These are phyloP conservation scores for Catocala sponsa DNA, from an alignment of 2,888 invertebrate genomes.

Conservation along the genomic window DNA sequence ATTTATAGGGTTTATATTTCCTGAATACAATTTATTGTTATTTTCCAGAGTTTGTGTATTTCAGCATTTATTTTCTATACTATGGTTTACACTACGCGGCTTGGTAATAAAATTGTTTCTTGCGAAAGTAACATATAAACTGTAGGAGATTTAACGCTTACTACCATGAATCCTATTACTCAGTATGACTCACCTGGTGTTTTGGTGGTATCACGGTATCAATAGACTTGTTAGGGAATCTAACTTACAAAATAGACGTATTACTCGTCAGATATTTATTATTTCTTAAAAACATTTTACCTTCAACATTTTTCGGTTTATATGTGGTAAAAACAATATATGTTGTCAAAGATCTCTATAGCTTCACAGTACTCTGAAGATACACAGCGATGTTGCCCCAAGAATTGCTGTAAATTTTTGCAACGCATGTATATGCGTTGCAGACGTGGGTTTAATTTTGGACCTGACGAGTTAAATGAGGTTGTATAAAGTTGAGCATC, in stretches of 20 bases:
- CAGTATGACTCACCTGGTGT: slow-evolving; percentile 35
- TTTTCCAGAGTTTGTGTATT: slow-evolving; percentile 4
- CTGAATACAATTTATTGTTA: slow-evolving; percentile 18
- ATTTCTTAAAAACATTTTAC: background rate
- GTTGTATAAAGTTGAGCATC: too few relatives aligned
- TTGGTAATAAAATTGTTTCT: slow-evolving; percentile 23
- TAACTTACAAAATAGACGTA: too few relatives aligned
- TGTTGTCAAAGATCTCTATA: too few relatives aligned
- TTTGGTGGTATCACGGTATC: slow-evolving; percentile 6
- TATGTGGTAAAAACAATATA: too few relatives aligned
- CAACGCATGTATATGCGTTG: background rate
- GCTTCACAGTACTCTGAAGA: too few relatives aligned
- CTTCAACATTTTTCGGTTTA: too few relatives aligned
- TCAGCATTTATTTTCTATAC: slow-evolving; percentile 21
- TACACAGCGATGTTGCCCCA: too few relatives aligned
- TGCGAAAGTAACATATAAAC: slow-evolving; percentile 21
- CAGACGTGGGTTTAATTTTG: too few relatives aligned
- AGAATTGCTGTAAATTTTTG: too few relatives aligned
- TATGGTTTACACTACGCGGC: slow-evolving; percentile 13
- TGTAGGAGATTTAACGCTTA: slow-evolving; percentile 30
- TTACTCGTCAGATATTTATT: background rate
- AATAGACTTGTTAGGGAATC: background rate
- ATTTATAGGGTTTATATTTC: slow-evolving; percentile 20
- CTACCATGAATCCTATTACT: slow-evolving; percentile 16
- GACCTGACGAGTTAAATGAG: too few relatives aligned